Evolutionary conservation across 2,113 vertebrate species (phyloP), one percentile per base, ranked within the genome.

Genomic region (Epinephelus lanceolatus): DNA sequence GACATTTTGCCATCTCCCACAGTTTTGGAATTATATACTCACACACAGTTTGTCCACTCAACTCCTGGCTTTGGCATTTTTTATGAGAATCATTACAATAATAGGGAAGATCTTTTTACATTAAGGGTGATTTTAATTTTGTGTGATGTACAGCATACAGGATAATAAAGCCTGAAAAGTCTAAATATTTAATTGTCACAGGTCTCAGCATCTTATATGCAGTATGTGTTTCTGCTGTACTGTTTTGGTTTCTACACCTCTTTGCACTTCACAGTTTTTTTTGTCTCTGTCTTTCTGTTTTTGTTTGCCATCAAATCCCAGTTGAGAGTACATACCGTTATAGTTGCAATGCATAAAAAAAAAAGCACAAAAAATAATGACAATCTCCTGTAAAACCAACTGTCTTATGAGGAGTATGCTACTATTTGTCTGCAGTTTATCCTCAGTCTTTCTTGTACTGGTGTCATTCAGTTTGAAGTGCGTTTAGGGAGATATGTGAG

Each of bases 301-400:
- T 51, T 57, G n/a, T 74, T 76, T 59, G 17, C 33, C 52, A 71
- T 74, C 30, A 80, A 42, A 66, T 71, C 25, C 0, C 5, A 1
- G 27, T 6, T 57, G 17, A 59, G 33, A 63, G 33, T n/a, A 37
- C 56, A 37, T 1, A 14, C 15, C 6, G 18, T 59, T 17, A 70
- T 85, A 52, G 3, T 56, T 80, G 30, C 25, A 27, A 18, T 27
- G 27, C 17, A 72, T 68, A 21, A 49, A 53, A 47, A 53, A 83
- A 72, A 62, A 11, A 8, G 23, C 55, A 60, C 42, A 57, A 33
- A 37, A 56, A 55, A 52, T 60, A 61, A 52, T 61, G 13, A 27
- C 62, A 27, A 5, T 49, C 55, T 70, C 19, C 7, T 11, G 33
- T 19, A 63, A 71, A 56, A 49, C 10, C 23, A 71, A 27, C n/a